Evolutionary conservation across 2,113 vertebrate species (phyloP), one percentile per base, ranked within the genome.

Genomic region (Tricholaema leucomelas): DNA sequence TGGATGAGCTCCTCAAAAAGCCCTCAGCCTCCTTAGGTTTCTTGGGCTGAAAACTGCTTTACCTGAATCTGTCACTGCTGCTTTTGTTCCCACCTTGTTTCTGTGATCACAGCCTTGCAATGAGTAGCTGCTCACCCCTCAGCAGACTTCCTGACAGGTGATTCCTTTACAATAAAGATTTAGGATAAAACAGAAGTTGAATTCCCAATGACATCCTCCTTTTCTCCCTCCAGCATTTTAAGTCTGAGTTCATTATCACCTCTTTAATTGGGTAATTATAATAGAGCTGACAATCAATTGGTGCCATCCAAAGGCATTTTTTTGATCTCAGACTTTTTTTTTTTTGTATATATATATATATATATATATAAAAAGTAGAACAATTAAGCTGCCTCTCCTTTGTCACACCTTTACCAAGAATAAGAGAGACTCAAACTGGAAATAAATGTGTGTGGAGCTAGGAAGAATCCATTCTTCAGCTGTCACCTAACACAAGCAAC

Each of bases 191-290:
- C 89, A 94, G 91, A 93, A 78, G 72, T 93, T 79, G 91, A 87
- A 64, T 40, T 87, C 64, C 78, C 12, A 10, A 54, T 82, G 79
- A 96, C 95, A 96, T 69, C 42, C 81, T 93, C 78, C 9, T 85
- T 89, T 89, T 60, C 58, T 56, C 81, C 93, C 92, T 94, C 75
- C 75, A 92, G 89, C 92, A 87, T 77, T 93, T 95, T 92, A 92
- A 91, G 46, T 87, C 71, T 95, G 84, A 5, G 71, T 93, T 96
- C 92, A 95, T 96, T 96, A 96, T 93, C 93, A 83, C 95, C 75
- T 95, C 69, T 83, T 94, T 96, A 96, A 96, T 92, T 96, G 65
- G 96, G 85, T 96, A 94, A 96, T 94, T 96, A 95, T 85, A 96
- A 89, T 33, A 83, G 56, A 92, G 48, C 71, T 96, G 95, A 93